Evolutionary conservation across 2,113 vertebrate species (phyloP).

Genomic region (Peromyscus californicus): DNA sequence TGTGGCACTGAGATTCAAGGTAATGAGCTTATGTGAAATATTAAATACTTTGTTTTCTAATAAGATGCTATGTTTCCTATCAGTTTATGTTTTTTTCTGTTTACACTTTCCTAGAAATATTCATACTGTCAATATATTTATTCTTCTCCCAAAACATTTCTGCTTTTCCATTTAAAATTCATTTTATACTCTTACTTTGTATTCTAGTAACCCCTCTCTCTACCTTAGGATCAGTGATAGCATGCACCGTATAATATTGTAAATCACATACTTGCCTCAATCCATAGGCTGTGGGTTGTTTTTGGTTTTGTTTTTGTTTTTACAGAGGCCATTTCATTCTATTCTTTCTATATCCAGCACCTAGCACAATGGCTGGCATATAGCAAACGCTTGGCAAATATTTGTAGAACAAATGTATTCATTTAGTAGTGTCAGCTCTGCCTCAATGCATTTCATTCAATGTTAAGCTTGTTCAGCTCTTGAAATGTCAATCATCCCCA

Average conservation of each 20-base stretch:
- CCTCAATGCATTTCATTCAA: slow-evolving; percentile 75
- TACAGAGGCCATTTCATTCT: not conserved
- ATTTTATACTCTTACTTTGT: not conserved
- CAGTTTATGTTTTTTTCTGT: not conserved
- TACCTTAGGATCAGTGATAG: not conserved
- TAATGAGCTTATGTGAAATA: not conserved
- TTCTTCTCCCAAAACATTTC: not conserved
- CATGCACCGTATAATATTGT: not conserved
- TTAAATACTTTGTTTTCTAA: not conserved
- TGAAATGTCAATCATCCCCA: slow-evolving; percentile 75
- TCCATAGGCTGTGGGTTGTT: not conserved
- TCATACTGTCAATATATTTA: not conserved
- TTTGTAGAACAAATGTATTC: slow-evolving; percentile 75
- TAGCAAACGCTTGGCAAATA: slow-evolving; percentile 57
- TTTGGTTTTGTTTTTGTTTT: not conserved
- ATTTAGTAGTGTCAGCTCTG: slow-evolving; percentile 71
- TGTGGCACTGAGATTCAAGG: not conserved
- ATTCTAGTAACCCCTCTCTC: not conserved
- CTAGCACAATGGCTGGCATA: slow-evolving; percentile 55
- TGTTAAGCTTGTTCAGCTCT: slow-evolving; percentile 66
- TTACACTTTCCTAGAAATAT: not conserved
- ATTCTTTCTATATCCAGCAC: slow-evolving; percentile 29
- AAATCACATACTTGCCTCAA: not conserved
- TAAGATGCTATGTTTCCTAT: not conserved
- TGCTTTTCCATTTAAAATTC: not conserved